Base-by-base conservation (phyloP, 1,140 invertebrate species). In the Drosophila trapezifrons region DNA sequence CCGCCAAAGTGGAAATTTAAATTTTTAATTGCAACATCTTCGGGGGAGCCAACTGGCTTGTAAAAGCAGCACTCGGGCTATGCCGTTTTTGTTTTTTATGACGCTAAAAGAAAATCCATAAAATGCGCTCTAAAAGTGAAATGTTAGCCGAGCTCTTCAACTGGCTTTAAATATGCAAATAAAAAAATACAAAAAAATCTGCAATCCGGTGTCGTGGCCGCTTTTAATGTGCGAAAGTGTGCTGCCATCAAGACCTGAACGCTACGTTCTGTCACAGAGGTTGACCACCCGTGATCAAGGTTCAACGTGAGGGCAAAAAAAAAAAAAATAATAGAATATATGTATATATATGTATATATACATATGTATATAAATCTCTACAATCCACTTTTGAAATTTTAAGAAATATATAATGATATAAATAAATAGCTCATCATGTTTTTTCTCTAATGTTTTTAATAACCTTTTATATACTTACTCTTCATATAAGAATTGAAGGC, bases 191-290 rank as follows among this genome's bases (percentile, higher is more conserved):
- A 71, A 75, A 67, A 80, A 63, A 47, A 83, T 60, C 42, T 55
- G 37, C 74, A 35, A 66, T 80, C 69, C 57, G 47, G 40, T 40
- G 45, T 38, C 18, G 38, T 72, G 66, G 43, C 46, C 57, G 52
- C 27, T 65, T 80, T 84, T 80, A 60, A 77, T 84, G 63, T 77
- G 62, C 80, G 81, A 84, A 83, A 83, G 80, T 83, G 62, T 72
- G 70, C 37, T 58, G 64, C 27, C 52, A 32, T 51, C 10, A 65
- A 65, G 10, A 43, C 20, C 17, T 29, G 27, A 47, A 35, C 20
- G 17, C 59, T 49, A 42, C 18, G 59, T 65, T 67, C 64, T 67
- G 47, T 10, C 29, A 8, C 10, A 27, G 10, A 65, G 37, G 60
- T 52, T 49, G 57, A 40, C 38, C 52, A 57, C 40, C 40, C 17